Evolutionary conservation across 2,888 invertebrate species (phyloP).

Genomic region (Chorisops tibialis): DNA sequence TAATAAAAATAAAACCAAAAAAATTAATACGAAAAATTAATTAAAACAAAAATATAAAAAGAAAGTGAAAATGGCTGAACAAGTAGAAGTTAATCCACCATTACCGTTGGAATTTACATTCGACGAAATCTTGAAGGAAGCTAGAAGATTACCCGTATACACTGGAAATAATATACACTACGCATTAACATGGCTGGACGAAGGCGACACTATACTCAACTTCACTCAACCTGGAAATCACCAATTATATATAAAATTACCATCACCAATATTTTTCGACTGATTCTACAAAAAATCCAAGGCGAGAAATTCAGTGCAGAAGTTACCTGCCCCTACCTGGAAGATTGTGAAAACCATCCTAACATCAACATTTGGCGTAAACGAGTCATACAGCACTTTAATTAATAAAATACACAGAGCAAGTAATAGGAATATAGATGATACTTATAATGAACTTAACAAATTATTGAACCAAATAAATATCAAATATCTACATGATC

Average conservation of each 20-base stretch:
- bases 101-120: neutral
- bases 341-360: neutral
- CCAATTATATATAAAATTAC: neutral
- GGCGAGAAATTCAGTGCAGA: neutral
- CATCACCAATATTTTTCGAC: no score
- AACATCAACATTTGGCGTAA: neutral
- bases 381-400: no score
- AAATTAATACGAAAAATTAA: no score
- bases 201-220: neutral
- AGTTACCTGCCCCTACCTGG: neutral
- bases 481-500: slow-evolving; percentile 1
- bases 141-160: slow-evolving; percentile 4
- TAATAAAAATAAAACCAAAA: no score
- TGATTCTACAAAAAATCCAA: neutral
- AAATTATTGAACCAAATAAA: no score
- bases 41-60: no score
- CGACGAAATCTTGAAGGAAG: slow-evolving; percentile 4
- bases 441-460: no score
- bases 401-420: no score
- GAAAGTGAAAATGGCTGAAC: no score
- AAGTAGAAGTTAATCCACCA: no score
- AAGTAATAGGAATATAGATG: no score
- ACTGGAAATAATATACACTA: slow-evolving; percentile 1
- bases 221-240: slow-evolving; percentile 1
- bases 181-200: neutral